These are phyloP conservation scores for Drosophila subpulchrella DNA, from an alignment of 1,140 invertebrate genomes.

Conservation along the genomic window DNA sequence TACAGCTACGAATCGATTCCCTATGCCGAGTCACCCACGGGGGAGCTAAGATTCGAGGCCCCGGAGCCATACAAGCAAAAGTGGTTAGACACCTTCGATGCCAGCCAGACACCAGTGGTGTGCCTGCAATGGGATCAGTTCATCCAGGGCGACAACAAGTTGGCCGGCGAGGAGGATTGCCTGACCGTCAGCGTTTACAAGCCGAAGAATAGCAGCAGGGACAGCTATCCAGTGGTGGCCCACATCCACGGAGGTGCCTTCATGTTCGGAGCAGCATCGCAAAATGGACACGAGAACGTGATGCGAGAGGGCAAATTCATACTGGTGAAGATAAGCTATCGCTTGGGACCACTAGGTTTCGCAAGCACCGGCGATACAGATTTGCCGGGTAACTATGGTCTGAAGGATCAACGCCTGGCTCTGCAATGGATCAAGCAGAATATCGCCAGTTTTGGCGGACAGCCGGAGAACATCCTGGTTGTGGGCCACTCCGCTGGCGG, in stretches of 20 bases:
- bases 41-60: conserved; percentile 80
- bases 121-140: conserved; percentile 72
- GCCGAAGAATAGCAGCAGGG: conserved; percentile 44
- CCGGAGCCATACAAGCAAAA: conserved; percentile 35
- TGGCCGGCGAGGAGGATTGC: conserved; percentile 80
- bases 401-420: conserved; percentile 88
- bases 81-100: conserved; percentile 52
- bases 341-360: conserved; percentile 88
- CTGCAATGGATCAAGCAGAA: conserved; percentile 88
- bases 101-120: conserved; percentile 33
- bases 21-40: conserved; percentile 85
- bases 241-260: conserved; percentile 86
- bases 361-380: conserved; percentile 86
- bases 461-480: conserved; percentile 86
- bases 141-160: conserved; percentile 27
- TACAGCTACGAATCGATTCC: conserved; percentile 85
- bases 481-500: conserved; percentile 87
- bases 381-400: conserved; percentile 87
- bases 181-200: conserved; percentile 83
- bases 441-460: conserved; percentile 86
- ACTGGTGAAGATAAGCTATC: conserved; percentile 88
- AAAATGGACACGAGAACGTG: conserved; percentile 86
- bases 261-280: conserved; percentile 84
- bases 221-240: conserved; percentile 84
- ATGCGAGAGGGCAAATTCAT: conserved; percentile 87